phyloP scores from a whole-genome alignment of 2,797 vertebrate genomes.

The Halcyon smyrnensis region DNA sequence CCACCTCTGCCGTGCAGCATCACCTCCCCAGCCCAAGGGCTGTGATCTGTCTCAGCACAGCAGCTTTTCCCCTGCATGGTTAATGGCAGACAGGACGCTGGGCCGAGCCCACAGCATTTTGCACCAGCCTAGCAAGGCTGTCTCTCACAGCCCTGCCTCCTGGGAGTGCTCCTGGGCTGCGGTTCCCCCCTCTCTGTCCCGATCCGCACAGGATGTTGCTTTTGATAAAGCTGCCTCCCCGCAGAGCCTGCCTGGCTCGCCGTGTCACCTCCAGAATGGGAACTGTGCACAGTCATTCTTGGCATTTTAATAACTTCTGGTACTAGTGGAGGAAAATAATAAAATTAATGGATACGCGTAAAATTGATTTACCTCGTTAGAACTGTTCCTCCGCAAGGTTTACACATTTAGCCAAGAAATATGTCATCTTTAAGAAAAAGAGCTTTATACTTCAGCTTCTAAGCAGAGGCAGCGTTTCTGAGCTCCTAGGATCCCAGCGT shows the following conservation, averaged over 20 bases:
- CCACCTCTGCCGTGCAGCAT: not conserved
- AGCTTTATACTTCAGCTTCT: not conserved
- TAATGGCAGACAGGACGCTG: not conserved
- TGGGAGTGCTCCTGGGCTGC: not conserved
- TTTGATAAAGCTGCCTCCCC: not conserved
- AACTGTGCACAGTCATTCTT: not conserved
- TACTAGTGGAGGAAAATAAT: conserved; percentile 1
- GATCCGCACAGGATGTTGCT: not conserved
- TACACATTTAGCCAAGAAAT: not conserved
- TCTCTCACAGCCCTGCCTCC: not conserved
- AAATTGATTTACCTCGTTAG: not conserved
- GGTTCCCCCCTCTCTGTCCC: not conserved
- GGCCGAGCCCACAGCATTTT: not conserved
- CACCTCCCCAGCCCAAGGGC: not conserved
- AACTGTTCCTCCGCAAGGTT: not conserved
- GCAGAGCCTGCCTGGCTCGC: not conserved
- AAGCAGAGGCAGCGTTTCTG: not conserved
- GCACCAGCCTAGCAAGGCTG: not conserved
- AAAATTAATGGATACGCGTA: not conserved
- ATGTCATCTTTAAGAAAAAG: not conserved
- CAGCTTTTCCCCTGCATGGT: not conserved
- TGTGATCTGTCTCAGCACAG: not conserved
- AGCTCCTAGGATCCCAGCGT: not conserved
- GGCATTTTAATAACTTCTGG: not conserved
- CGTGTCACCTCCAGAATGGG: not conserved